Evolutionary conservation across 2,797 vertebrate species (phyloP), one percentile per base, ranked within the genome.

Genomic region (Poecile montanus): DNA sequence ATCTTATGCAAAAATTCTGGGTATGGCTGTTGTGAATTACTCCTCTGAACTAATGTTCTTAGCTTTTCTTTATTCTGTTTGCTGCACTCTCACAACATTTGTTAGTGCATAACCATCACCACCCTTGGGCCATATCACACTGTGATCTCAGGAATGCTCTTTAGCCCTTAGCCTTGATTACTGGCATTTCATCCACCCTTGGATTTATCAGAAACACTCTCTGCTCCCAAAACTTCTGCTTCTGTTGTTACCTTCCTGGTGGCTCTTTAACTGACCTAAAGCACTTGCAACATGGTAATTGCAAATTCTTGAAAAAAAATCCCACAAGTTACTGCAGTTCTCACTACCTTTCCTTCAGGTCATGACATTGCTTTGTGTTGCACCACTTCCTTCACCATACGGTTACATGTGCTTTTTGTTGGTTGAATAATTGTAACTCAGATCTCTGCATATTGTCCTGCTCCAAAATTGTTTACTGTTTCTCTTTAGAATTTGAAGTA

Each of bases 261-360:
- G 38, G 51, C 38, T 38, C 27, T 57, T n/a, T 25, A 50, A 26
- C 23, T 57, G 36, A 75, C 32, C 42, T n/a, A n/a, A 61, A 62
- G 9, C 19, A 48, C 29, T 50, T 36, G 16, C 0, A 1, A 32
- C 27, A 15, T 7, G 26, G 11, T 15, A 38, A 11, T 40, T 73
- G 15, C 2, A 62, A 77, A 80, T 62, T 80, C 23, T 42, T 74
- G 18, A 42, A 93, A 63, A 13, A 51, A 57, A 63, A 25, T 10
- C 10, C 15, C 2, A 4, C 13, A 42, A 44, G 32, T 32, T 29
- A 70, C 22, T 47, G 11, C 11, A 80, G 16, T 62, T 70, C 11
- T 50, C 34, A 17, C 4, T 42, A 21, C 18, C 5, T 81, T 81
- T 91, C n/a, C 50, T 79, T 38, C 2, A 20, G 34, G 47, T 21